A percentile compares a stretch with the other conserved stretches of the same genome.
Evolutionary conservation across 2,797 vertebrate genomes (phyloP).

Genomic region (Zalophus californianus): DNA sequence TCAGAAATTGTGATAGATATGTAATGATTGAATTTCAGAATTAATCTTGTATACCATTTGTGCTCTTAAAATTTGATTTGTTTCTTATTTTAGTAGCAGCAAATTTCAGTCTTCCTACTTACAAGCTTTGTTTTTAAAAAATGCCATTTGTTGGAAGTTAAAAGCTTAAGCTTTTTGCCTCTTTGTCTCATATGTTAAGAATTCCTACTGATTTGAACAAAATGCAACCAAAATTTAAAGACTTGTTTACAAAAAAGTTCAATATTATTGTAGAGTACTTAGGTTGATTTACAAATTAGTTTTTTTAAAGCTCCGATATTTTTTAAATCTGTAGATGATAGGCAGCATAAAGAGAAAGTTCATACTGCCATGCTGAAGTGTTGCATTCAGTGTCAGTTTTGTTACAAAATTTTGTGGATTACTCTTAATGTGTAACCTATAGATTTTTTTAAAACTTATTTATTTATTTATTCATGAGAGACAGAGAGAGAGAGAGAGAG

Average conservation of each 20-base stretch:
- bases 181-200: background rate
- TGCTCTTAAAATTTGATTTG: slow-evolving; percentile 15
- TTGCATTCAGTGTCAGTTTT: background rate
- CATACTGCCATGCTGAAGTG: background rate
- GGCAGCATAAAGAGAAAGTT: background rate
- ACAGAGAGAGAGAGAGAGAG: no score
- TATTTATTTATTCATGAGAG: no score
- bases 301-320: background rate
- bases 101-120: slow-evolving; percentile 1
- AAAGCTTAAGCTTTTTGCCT: background rate
- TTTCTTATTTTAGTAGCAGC: background rate
- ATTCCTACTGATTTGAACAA: slow-evolving; percentile 14
- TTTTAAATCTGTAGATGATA: background rate
- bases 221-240: background rate
- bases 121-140: background rate
- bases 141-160: background rate
- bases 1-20: background rate
- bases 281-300: background rate
- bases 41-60: background rate
- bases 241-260: background rate
- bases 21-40: background rate
- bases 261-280: background rate
- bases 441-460: background rate
- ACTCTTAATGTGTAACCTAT: background rate
- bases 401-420: background rate